Evolutionary conservation across 1,140 invertebrate genomes (phyloP).

Genomic region (Littorina saxatilis): DNA sequence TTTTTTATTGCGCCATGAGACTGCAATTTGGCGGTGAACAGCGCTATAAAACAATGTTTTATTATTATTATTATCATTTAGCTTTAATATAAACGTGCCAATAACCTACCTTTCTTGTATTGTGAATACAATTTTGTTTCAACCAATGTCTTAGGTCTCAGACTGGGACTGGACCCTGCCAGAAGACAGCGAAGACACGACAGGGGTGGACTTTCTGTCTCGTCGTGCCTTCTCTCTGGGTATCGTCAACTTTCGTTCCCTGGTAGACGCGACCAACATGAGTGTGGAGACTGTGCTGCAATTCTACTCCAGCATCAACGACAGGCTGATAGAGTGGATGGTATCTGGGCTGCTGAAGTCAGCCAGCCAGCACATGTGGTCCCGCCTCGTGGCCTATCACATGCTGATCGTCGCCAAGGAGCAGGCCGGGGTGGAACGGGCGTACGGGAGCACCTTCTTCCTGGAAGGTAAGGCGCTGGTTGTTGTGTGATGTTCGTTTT

Average conservation of each 20-base stretch:
- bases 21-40: too few species aligned
- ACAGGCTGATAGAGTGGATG: neutral
- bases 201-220: neutral
- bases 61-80: too few species aligned
- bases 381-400: slow-evolving; percentile 52
- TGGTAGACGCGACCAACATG: neutral
- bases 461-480: slow-evolving; percentile 46
- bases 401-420: slow-evolving; percentile 60
- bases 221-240: neutral
- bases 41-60: too few species aligned
- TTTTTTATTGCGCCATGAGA: too few species aligned
- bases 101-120: too few species aligned
- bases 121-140: too few species aligned
- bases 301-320: slow-evolving; percentile 20
- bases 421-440: slow-evolving; percentile 59
- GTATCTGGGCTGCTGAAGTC: neutral
- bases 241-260: neutral
- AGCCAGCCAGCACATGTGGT: slow-evolving; percentile 39
- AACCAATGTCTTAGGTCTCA: neutral
- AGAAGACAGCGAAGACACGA: too few species aligned
- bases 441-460: slow-evolving; percentile 56
- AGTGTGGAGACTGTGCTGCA: neutral
- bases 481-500: too few species aligned
- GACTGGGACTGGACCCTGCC: neutral
- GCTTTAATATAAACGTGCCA: too few species aligned